Base-by-base conservation (phyloP, 2,113 vertebrate genomes). In the Larimichthys polyactis region DNA sequence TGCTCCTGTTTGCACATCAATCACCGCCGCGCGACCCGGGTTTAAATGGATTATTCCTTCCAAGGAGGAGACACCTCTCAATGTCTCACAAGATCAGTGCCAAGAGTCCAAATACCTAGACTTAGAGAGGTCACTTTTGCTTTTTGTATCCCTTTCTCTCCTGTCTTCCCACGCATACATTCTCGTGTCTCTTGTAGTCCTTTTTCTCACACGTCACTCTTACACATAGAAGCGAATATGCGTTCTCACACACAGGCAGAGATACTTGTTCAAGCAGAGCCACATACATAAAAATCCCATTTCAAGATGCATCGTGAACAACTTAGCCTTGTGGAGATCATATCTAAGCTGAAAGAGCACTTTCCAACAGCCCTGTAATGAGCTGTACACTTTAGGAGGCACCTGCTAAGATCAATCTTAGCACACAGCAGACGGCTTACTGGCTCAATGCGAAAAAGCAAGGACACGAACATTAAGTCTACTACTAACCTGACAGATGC, bases 1-100 rank as follows among this genome's bases (percentile, higher is more conserved):
- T 51, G 76, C 54, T 77, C 78, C 84, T 66, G 52, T 87, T 90
- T 78, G 84, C 87, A 92, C 93, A 88, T 96, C 91, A 82, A 91
- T 96, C 95, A 94, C 81, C 54, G 71, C 65, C 60, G 11, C 5
- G 70, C 73, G 87, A 92, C 92, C 88, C 0, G 22, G 65, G 90
- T 89, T 93, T 94, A 93, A 93, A 94, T 88, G 77, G 90, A 86
- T 94, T 89, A 88, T 87, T 94, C 86, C 92, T 90, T 89, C 84
- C 89, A 85, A 90, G 85, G 82, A 90, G 90, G 87, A 94, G 85
- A 88, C 78, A 55, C 82, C 68, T 86, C 75, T 89, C 79, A 51
- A 82, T 88, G 92, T 91, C 89, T 93, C 93, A 82, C 90, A 91
- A 88, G 92, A 92, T 93, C 74, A 84, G 83, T 85, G 83, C 87